Conservation (phyloP, 2,797 vertebrate species). For the Enteromius treurensis region DNA sequence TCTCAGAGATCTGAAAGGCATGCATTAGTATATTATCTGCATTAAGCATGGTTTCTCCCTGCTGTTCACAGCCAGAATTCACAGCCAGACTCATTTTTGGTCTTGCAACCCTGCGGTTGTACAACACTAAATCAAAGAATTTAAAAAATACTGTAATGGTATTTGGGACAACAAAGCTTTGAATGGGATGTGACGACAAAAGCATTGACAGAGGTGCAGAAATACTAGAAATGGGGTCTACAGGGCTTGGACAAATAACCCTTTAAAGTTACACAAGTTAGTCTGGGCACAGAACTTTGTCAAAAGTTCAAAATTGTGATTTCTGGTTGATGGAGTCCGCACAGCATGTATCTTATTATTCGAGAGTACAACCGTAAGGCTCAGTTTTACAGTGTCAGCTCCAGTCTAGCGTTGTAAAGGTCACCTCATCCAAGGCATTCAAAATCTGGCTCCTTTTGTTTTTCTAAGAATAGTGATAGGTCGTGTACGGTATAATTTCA, state of each 20-base stretch:
- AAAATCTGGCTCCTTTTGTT: not conserved
- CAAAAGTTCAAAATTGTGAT: not conserved
- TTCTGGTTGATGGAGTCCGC: not conserved
- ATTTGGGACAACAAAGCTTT: not conserved
- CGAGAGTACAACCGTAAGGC: not conserved
- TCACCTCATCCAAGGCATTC: not conserved
- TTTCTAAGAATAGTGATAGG: constrained; percentile 14
- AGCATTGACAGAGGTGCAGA: not conserved
- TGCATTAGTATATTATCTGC: no score
- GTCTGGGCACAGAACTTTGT: not conserved
- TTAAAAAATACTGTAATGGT: not conserved
- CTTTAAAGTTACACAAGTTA: not conserved
- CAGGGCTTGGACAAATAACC: not conserved
- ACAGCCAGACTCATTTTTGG: no score
- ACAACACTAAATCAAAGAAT: not conserved
- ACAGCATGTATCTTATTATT: constrained; percentile 12
- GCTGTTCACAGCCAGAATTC: no score
- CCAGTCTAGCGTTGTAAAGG: constrained; percentile 3
- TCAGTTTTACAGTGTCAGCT: not conserved
- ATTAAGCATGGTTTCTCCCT: no score
- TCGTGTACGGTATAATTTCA: not conserved
- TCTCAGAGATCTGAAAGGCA: no score
- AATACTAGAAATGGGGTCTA: not conserved
- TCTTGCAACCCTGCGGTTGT: not conserved
- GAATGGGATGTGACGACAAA: not conserved